phyloP scores from a whole-genome alignment of 64 coral and sea anemone genomes.

The Cladopsammia gracilis region DNA sequence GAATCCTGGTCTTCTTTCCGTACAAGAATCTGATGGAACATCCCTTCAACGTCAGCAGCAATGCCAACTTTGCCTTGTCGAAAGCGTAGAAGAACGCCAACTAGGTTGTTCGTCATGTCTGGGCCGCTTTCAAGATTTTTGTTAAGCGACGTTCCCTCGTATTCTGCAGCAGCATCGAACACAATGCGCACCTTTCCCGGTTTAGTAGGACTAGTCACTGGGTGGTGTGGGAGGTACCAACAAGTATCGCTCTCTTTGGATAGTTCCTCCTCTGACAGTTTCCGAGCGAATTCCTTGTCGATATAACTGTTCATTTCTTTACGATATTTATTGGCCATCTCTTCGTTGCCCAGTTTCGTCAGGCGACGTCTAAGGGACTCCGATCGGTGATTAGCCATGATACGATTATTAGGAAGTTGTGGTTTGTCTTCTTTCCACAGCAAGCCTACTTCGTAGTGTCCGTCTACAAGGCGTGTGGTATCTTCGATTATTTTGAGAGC shows the following conservation, averaged over 20 bases:
- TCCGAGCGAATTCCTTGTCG: conserved; percentile 24
- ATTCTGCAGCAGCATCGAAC: conserved; percentile 42
- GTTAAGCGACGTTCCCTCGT: conserved; percentile 55
- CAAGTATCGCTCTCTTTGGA: not conserved
- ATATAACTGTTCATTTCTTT: conserved; percentile 65
- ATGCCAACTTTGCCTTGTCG: conserved; percentile 41
- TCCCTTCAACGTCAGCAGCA: conserved; percentile 58
- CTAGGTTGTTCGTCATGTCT: conserved; percentile 64
- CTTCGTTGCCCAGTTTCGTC: conserved; percentile 33
- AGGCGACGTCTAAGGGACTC: conserved; percentile 41
- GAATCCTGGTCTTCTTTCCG: conserved; percentile 61
- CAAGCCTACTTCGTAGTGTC: conserved; percentile 56
- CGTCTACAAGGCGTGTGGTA: conserved; percentile 44
- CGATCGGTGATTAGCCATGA: not conserved
- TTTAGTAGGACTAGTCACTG: conserved; percentile 54
- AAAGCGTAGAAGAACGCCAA: conserved; percentile 70
- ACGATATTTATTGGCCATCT: conserved; percentile 58
- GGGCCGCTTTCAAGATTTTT: conserved; percentile 65
- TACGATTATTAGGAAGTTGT: no score
- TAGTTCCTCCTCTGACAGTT: not conserved
- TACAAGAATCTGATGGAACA: conserved; percentile 79
- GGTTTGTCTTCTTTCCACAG: not conserved
- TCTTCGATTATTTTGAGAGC: no score
- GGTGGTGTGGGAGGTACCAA: conserved; percentile 65
- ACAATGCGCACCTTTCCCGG: conserved; percentile 73